These are phyloP conservation scores for Leuctra nigra DNA, from an alignment of 2,888 invertebrate genomes.

Conservation along the genomic window DNA sequence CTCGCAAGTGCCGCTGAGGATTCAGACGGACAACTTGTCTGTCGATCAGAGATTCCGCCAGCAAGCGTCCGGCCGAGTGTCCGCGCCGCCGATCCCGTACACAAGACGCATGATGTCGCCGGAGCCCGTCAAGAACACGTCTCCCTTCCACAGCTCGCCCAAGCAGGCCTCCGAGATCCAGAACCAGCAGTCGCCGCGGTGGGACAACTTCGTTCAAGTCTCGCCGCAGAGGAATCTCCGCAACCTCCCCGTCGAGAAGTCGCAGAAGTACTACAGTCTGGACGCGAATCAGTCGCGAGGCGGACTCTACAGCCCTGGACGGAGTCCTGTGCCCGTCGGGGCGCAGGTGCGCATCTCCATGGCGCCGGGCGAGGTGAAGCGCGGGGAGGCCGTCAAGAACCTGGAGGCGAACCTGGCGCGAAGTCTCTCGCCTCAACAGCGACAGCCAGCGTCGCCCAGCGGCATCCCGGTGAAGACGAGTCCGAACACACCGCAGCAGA, in stretches of 20 bases:
- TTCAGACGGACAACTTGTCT: conserved; percentile 1
- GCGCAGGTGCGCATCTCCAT: conserved; percentile 4
- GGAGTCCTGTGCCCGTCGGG: background rate
- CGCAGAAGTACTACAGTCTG: conserved; percentile 9
- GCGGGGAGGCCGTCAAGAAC: conserved; percentile 2
- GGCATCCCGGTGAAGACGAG: background rate
- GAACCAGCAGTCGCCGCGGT: background rate
- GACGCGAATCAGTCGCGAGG: background rate
- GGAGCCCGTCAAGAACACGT: background rate
- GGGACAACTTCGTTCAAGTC: background rate
- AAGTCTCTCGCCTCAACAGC: background rate
- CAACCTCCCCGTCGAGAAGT: background rate
- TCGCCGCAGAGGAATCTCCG: background rate
- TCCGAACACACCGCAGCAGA: background rate
- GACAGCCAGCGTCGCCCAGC: background rate
- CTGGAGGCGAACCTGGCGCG: conserved; percentile 5
- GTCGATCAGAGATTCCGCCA: background rate
- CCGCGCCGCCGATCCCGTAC: conserved; percentile 22
- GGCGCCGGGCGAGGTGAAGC: background rate
- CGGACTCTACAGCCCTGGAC: background rate
- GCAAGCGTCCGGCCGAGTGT: conserved; percentile 21
- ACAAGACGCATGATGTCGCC: conserved; percentile 5
- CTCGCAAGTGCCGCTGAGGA: background rate
- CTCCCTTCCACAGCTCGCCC: conserved; percentile 5
- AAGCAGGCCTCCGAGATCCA: background rate